Base-by-base conservation (phyloP, 1,140 invertebrate species). In the Hyles vespertilio region DNA sequence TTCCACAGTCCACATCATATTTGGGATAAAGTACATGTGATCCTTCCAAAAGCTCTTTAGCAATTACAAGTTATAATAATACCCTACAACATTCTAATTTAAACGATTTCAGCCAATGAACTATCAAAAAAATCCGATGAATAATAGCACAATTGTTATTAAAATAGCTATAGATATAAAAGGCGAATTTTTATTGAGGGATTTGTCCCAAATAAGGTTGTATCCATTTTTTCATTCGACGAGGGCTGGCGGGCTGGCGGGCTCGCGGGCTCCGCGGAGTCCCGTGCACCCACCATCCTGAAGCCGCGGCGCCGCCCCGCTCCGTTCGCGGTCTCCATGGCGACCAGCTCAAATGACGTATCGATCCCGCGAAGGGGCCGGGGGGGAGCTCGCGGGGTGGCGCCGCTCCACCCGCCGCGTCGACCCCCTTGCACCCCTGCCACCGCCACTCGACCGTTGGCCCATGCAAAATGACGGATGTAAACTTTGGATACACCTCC, bases 401-500 rank as follows among this genome's bases (percentile, higher is more conserved):
- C 85, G 74, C 81, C 81, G 73, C 80, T 82, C 77, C 84, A 80
- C 85, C 83, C 80, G 80, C 76, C 75, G 74, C 69, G 63, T 63
- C 72, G 65, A 62, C 73, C 68, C 77, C 81, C 74, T 65, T 63
- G 69, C 74, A 74, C 77, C 77, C 81, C 81, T 65, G 70, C 83
- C 78, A 64, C 82, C 78, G 70, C 74, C 76, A 81, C 81, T 85
- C 81, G 83, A 84, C 81, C 83, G 79, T 85, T 84, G 84, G 85
- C 85, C 85, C 85, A 89, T 89, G 84, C 84, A 89, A 89, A 87
- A 87, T 89, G 84, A 89, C 85, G 84, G 82, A 89, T 89, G 85
- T 89, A 89, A 87, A 89, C 78, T 89, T 88, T 84, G 85, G 84
- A 85, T 89, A 87, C 84, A 87, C 80, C 85, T 85, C 80, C 85